These are phyloP conservation scores for Conus betulinus DNA, from an alignment of 1,140 invertebrate species.

Conservation along the genomic window DNA sequence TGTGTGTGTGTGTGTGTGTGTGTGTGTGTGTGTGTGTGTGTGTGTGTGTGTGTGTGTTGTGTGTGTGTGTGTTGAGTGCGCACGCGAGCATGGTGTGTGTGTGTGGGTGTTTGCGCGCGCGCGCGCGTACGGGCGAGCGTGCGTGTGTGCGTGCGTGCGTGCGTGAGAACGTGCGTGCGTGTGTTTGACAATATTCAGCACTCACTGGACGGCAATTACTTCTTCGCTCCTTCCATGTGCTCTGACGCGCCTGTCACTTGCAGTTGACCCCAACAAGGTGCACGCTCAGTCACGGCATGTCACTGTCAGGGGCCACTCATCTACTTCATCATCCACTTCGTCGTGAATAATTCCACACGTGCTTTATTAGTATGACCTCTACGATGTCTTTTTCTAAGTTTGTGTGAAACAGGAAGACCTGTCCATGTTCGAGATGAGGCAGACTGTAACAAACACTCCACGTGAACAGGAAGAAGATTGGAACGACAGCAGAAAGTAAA, in stretches of 20 bases:
- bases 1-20: no score
- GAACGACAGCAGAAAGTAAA: no score
- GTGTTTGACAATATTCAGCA: background rate
- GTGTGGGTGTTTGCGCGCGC: no score
- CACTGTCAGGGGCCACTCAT: background rate
- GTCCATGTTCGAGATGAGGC: no score
- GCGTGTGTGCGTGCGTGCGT: background rate
- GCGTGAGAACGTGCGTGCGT: background rate
- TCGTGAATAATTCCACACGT: background rate
- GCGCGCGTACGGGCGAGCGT: background rate
- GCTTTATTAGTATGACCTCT: background rate
- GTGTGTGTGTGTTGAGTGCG: no score
- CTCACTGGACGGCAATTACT: background rate
- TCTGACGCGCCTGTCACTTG: background rate
- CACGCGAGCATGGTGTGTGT: no score
- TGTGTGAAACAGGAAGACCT: background rate
- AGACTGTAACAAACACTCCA: no score
- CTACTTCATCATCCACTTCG: background rate
- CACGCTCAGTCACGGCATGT: background rate
- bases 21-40: no score
- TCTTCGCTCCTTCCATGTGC: background rate
- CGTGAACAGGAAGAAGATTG: no score
- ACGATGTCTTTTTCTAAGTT: background rate
- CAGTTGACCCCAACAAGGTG: background rate
- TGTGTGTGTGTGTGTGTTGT: no score